Evolutionary conservation across 2,797 vertebrate species (phyloP), one percentile per base, ranked within the genome.

Genomic region (Melanotaenia trifasciata): DNA sequence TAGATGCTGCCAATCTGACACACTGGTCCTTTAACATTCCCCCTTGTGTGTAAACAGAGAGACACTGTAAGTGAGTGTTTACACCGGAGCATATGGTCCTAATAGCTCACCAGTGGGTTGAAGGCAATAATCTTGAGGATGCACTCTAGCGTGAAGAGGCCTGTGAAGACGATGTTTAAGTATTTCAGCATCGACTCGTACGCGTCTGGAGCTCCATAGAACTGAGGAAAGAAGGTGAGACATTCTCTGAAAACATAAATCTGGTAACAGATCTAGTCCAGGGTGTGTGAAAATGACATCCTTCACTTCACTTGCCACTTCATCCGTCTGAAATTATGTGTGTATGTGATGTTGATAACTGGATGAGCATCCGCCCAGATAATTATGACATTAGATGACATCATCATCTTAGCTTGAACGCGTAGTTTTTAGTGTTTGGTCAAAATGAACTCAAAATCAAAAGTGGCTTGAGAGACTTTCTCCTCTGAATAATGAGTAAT

Each of bases 101-200:
- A 45, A 45, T 22, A 47, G 77, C 97, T 69, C 93, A 99, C 98
- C 96, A 99, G 93, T 30, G 96, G 96, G 65, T 97, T 98, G 56
- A 99, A 51, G 50, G 50, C 50, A 24, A 51, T 51, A 13, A 51
- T 51, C 50, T 51, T 51, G 50, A 51, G 50, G 50, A 51, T 51
- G 50, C 50, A 51, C 50, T 51, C 47, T 65, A 99, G 93, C 0
- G 97, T 98, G 93, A 99, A 99, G 92, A 99, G 96, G 56, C 96
- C 95, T 0, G 98, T 99, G 90, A 99, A 99, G 81, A 98, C 87
- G 77, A 99, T 96, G 87, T 99, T 99, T 79, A 99, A 89, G 92
- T 97, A 96, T 87, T 98, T 99, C 91, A 99, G 82, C 96, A 98
- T 98, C 67, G 96, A 92, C 86, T 98, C 96, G 0, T 99, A 99